Evolutionary conservation across 1,140 invertebrate species (phyloP).

Genomic region (Archivesica marissinica): DNA sequence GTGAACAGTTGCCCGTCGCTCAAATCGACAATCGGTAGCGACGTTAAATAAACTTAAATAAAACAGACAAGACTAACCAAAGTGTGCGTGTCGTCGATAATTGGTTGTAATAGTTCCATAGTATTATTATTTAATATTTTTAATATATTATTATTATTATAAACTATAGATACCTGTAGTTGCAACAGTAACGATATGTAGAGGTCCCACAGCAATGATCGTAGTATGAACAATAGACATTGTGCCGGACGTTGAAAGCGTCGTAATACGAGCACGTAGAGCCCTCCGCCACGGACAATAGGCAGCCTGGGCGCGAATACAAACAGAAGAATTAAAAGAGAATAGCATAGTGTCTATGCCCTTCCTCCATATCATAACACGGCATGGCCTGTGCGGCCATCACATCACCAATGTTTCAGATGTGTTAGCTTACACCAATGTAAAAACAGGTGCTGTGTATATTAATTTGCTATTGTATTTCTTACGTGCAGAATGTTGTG

Average conservation of each 20-base stretch:
- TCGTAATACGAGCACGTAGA: neutral
- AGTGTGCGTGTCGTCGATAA: neutral
- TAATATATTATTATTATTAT: neutral
- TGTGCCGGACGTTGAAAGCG: neutral
- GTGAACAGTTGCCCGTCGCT: neutral
- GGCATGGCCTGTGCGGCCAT: too few species aligned
- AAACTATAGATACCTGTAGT: neutral
- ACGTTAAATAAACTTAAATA: too few species aligned
- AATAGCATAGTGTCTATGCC: too few species aligned
- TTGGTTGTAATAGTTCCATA: neutral
- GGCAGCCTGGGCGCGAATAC: neutral
- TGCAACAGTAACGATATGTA: neutral
- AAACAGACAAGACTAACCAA: neutral
- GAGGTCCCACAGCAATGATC: neutral
- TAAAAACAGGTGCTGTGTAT: too few species aligned
- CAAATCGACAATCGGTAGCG: too few species aligned
- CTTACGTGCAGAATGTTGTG: too few species aligned
- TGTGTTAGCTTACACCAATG: too few species aligned
- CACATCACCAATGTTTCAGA: too few species aligned
- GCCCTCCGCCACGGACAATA: neutral
- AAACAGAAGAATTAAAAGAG: too few species aligned
- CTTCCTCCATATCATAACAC: neutral
- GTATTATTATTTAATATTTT: neutral
- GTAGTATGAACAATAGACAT: constrained; percentile 1
- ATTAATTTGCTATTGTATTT: neutral